Percentiles rank a stretch among this genome's conserved stretches.
Evolutionary conservation across 2,797 vertebrate genomes (phyloP).

Genomic region (Chromobotia macracanthus): DNA sequence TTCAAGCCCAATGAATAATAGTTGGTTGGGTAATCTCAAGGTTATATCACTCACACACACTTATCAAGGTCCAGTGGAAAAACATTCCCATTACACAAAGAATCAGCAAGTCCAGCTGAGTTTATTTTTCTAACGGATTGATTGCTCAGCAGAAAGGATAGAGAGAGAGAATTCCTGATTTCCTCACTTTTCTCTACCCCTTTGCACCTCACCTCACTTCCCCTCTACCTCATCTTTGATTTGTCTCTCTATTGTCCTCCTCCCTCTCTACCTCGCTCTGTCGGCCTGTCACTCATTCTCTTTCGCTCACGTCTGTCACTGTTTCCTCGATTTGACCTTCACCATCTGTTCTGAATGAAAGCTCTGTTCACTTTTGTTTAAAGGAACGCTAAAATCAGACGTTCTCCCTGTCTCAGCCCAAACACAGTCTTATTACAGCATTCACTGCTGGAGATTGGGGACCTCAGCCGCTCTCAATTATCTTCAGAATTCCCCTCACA

Average conservation of each 20-base stretch:
- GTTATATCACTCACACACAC: conserved; percentile 11
- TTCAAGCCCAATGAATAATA: not conserved
- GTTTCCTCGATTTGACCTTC: conserved; percentile 72
- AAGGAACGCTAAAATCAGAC: conserved; percentile 73
- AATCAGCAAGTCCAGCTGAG: conserved; percentile 26
- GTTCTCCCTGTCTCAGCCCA: conserved; percentile 75
- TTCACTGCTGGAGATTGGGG: conserved; percentile 51
- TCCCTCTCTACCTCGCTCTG: conserved; percentile 8
- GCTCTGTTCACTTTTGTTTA: conserved; percentile 69
- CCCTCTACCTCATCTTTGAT: conserved; percentile 15
- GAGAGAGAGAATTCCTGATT: conserved; percentile 19
- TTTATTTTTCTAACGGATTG: conserved; percentile 46
- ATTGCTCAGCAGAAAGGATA: conserved; percentile 21
- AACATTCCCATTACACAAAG: not conserved
- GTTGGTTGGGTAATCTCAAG: not conserved
- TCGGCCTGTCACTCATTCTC: conserved; percentile 44
- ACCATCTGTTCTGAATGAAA: conserved; percentile 81
- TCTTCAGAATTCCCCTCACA: conserved; percentile 55
- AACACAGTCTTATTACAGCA: conserved; percentile 67
- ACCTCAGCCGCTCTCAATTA: conserved; percentile 62
- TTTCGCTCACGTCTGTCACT: conserved; percentile 57
- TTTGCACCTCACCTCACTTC: conserved; percentile 64
- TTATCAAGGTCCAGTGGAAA: conserved; percentile 27
- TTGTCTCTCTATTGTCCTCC: conserved; percentile 45
- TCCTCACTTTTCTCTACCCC: conserved; percentile 46